Base-by-base conservation (phyloP, 2,113 vertebrate genomes). In the Saccopteryx bilineata region DNA sequence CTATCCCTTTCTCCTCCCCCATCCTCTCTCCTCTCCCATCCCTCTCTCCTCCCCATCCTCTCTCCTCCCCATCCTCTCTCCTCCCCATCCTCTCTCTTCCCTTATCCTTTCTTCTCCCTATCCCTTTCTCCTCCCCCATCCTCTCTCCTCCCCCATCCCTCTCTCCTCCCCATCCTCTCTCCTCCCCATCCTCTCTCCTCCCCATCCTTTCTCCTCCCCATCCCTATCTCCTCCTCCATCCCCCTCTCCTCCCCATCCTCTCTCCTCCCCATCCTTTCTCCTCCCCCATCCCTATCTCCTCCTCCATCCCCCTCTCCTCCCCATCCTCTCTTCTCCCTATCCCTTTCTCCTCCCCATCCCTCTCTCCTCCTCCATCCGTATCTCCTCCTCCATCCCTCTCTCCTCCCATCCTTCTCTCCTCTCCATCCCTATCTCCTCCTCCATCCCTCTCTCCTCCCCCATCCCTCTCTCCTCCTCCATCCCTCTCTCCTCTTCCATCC, bases 261-360 rank as follows among this genome's bases (percentile, higher is more conserved):
- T 13, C 1, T 63, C 3, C 52, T 28, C 17, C 8, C 21, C 39
- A 39, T 31, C 24, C 8, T 0, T n/a, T 0, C 3, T 19, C 9
- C 2, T 19, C 13, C 60, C 9, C 33, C 28, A 11, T 2, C 2
- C 26, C 14, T 9, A n/a, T 75, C 39, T 74, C 4, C 50, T 68
- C 39, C 1, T 18, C 26, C 28, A 11, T 2, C 2, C 26, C 14
- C 6, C 48, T 75, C 39, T 74, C 4, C 50, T 68, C 39, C 1
- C 14, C n/a, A n/a, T 91, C 6, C 48, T 75, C 39, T 74, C 4
- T 33, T 68, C 39, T n/a, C 1, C 14, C 17, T 23, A 13, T 50
- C 0, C 18, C 15, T 76, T 63, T 5, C 48, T 54, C 60, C 24
- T 11, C 61, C 74, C 5, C 46, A 28, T 26, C 23, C 5, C 11